Conservation (phyloP, 2,113 vertebrate genomes). For the Myotis lucifugus region DNA sequence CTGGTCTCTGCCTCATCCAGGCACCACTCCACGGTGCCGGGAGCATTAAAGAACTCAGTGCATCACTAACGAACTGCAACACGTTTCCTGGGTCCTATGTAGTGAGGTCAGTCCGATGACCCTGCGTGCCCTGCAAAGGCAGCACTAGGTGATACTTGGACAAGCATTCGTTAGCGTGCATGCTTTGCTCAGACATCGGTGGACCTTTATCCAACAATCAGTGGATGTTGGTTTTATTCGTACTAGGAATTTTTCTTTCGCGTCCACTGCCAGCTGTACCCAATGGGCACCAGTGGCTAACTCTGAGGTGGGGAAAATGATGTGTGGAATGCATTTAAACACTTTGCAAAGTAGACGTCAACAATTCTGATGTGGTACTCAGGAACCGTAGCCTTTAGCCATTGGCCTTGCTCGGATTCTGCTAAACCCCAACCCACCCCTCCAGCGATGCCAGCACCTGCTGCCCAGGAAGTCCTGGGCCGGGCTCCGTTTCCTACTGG, state of each 20-base stretch:
- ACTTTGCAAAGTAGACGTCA: background rate
- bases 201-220: background rate
- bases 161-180: background rate
- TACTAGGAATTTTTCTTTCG: background rate
- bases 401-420: accelerated
- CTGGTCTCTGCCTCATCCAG: accelerated
- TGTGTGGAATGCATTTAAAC: background rate
- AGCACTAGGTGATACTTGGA: background rate
- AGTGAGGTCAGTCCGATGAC: background rate
- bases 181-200: background rate
- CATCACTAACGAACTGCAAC: background rate
- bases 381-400: background rate
- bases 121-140: background rate
- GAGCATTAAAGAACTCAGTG: background rate
- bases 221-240: background rate
- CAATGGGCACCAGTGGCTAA: background rate
- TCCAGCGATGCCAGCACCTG: accelerated
- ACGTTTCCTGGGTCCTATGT: background rate
- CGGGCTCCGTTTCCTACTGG: background rate
- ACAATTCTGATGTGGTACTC: background rate
- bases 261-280: background rate
- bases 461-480: background rate
- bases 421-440: no score
- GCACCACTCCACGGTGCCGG: background rate
- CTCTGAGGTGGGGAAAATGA: background rate